Base-by-base conservation (phyloP, 2,888 invertebrate species). In the Drosophila neonasuta region DNA sequence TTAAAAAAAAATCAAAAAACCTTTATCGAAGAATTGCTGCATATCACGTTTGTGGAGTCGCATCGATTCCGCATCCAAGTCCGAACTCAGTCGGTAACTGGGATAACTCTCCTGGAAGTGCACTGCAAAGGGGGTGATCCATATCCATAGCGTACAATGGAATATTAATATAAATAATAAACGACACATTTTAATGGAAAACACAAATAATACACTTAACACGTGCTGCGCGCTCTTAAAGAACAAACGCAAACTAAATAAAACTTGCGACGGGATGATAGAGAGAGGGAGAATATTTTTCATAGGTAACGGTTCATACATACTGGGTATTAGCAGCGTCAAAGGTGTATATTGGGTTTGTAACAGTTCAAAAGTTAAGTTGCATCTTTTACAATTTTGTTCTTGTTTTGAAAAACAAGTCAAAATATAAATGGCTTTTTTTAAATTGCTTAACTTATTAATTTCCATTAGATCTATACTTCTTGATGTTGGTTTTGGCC, bases 21-120 rank as follows among this genome's bases (percentile, higher is more conserved):
- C 90, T 88, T 81, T 86, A 68, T 89, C 90, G 46, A 86, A 88
- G 65, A 88, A 89, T 41, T 89, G 82, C 11, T 79, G 72, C 63
- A 81, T 72, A 44, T 89, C 88, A 45, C 90, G 83, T 72, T 90
- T 90, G 44, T 89, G 63, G 20, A 70, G 68, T 24, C 74, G 65
- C 51, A 64, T 49, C 7, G 49, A 49, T 5, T 63, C 49, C 6
- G 83, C 79, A 44, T 82, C 88, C 49, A 62, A 11, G 45, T 79
- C 78, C 10, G 68, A 70, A 15, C n/a, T 51, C 10, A 82, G 51
- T 0, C 61, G 52, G 11, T 79, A 60, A 7, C 49, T 69, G 48
- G 81, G 81, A 49, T 73, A 82, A 17, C 61, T 70, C 6, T 74
- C 80, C 58, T 74, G 56, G 45, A 90, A 88, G 58, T 70, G 80